Evolutionary conservation across 2,113 vertebrate genomes (phyloP).

Genomic region (Stigmatopora argus): DNA sequence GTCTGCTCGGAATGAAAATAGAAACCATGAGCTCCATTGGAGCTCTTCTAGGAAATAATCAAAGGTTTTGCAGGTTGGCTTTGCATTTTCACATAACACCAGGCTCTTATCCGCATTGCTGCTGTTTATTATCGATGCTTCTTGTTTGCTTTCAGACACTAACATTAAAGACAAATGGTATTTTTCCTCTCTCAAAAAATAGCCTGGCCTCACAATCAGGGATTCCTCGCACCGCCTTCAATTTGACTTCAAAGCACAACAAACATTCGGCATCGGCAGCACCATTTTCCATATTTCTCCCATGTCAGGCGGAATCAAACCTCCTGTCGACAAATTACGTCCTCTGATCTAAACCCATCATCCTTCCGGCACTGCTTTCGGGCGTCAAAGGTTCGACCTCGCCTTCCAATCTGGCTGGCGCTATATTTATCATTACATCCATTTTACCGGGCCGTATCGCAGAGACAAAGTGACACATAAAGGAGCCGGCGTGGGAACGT

Average conservation of each 20-base stretch:
- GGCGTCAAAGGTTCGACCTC: constrained; percentile 43
- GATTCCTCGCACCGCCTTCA: constrained; percentile 25
- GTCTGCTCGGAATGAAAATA: constrained; percentile 4
- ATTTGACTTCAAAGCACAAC: constrained; percentile 53
- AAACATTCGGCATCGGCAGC: constrained; percentile 27
- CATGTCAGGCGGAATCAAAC: constrained; percentile 30
- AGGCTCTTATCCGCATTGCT: neutral
- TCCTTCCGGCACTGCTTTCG: constrained; percentile 48
- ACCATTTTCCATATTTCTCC: constrained; percentile 29
- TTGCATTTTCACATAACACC: neutral
- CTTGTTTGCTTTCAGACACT: neutral
- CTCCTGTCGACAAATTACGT: constrained; percentile 33
- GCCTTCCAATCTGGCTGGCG: constrained; percentile 40
- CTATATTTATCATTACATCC: constrained; percentile 42
- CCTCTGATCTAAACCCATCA: constrained; percentile 52
- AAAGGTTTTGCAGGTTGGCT: neutral
- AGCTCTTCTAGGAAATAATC: constrained; percentile 3
- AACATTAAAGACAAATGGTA: constrained; percentile 6
- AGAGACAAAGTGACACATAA: constrained; percentile 26
- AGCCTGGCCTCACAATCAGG: constrained; percentile 12
- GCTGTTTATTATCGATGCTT: neutral
- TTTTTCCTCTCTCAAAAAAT: constrained; percentile 11
- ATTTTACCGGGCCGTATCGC: constrained; percentile 40
- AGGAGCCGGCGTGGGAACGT: constrained; percentile 25
- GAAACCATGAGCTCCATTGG: neutral